Conservation (phyloP, 2,113 vertebrate species). For the Laticauda colubrina region DNA sequence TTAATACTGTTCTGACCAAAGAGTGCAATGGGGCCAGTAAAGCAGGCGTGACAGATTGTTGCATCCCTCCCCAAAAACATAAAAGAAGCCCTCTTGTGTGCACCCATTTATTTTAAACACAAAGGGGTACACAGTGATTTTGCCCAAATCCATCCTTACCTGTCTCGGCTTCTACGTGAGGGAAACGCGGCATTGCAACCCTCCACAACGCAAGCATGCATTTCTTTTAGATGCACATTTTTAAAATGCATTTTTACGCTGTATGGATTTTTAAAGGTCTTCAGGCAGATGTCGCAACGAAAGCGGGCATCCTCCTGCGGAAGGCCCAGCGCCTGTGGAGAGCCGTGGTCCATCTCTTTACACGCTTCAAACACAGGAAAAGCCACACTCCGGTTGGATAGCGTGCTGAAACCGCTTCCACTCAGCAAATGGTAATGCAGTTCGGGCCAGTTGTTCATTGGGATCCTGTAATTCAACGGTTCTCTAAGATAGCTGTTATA, state of each 20-base stretch:
- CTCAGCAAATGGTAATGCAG: slow-evolving; percentile 75
- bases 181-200: slow-evolving; percentile 91
- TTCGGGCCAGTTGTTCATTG: slow-evolving; percentile 70
- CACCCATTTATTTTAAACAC: slow-evolving; percentile 26
- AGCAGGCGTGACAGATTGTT: slow-evolving; percentile 36
- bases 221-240: slow-evolving; percentile 89
- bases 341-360: slow-evolving; percentile 65
- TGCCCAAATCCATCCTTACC: slow-evolving; percentile 75
- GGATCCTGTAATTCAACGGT: slow-evolving; percentile 64
- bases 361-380: slow-evolving; percentile 71
- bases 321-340: slow-evolving; percentile 60
- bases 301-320: slow-evolving; percentile 76
- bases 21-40: slow-evolving; percentile 41
- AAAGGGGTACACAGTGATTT: slow-evolving; percentile 9
- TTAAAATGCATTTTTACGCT: slow-evolving; percentile 93
- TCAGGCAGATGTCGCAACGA: slow-evolving; percentile 90
- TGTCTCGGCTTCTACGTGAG: slow-evolving; percentile 93
- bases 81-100: slow-evolving; percentile 58
- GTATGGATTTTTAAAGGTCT: slow-evolving; percentile 92
- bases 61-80: slow-evolving; percentile 49
- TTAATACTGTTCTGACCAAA: slow-evolving; percentile 48
- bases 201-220: slow-evolving; percentile 87
- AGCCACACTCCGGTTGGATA: slow-evolving; percentile 63
- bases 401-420: slow-evolving; percentile 65
- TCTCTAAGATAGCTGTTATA: slow-evolving; percentile 64